A percentile compares a stretch with the other conserved stretches of the same genome.
Conservation (phyloP, 2,888 invertebrate genomes). For the Augiades crinisus region DNA sequence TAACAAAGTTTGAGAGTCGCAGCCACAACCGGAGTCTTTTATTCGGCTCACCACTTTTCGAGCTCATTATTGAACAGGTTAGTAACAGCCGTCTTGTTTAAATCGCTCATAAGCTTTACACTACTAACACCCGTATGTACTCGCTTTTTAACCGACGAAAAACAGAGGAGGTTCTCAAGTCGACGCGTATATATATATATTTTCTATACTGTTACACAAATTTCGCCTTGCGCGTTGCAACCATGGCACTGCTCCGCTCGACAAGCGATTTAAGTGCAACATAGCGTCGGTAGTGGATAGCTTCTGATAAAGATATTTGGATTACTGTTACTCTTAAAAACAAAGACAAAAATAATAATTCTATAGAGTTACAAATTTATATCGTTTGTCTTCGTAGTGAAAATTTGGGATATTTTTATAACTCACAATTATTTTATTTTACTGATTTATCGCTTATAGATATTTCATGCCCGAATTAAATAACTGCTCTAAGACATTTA, state of each 20-base stretch:
- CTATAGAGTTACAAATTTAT: neutral
- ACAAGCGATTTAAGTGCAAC: neutral
- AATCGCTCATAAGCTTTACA: slow-evolving; percentile 6
- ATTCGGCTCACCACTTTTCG: slow-evolving; percentile 6
- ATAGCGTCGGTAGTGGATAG: neutral
- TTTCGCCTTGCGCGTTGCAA: neutral
- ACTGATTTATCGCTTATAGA: no score
- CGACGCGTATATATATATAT: no score
- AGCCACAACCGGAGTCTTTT: no score
- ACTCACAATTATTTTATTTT: no score
- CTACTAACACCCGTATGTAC: neutral
- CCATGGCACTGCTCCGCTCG: neutral
- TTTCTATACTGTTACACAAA: neutral
- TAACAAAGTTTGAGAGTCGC: no score
- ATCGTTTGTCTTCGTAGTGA: no score
- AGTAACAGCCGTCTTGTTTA: slow-evolving; percentile 7
- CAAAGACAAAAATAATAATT: neutral
- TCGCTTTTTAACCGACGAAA: no score
- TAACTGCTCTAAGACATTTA: no score
- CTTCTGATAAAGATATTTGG: neutral
- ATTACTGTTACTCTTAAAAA: neutral
- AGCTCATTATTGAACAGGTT: no score
- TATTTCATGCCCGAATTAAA: no score
- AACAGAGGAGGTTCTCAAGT: no score
- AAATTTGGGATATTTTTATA: no score